phyloP scores from a whole-genome alignment of 2,113 vertebrate genomes.

The Tyrannus savana region DNA sequence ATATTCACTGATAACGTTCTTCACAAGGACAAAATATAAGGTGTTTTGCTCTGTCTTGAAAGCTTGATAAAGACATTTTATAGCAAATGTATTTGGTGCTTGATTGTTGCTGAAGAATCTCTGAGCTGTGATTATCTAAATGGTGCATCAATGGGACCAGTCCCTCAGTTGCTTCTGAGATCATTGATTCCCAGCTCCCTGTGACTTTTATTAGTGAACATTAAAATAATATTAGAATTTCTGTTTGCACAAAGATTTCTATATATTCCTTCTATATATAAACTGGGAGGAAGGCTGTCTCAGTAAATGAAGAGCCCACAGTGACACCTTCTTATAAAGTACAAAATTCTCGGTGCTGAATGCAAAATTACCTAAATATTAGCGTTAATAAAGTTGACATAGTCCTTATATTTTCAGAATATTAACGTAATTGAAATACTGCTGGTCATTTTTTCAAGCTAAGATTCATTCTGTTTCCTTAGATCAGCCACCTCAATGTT shows the following conservation, averaged over 20 bases:
- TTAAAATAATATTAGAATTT: neutral
- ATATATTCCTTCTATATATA: neutral
- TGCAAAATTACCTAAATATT: neutral
- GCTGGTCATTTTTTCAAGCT: neutral
- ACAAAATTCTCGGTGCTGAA: constrained; percentile 2
- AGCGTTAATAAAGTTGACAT: neutral
- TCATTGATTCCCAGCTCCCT: neutral
- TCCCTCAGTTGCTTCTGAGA: neutral
- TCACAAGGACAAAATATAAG: neutral
- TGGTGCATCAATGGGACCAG: neutral
- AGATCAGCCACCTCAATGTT: neutral
- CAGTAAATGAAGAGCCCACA: neutral
- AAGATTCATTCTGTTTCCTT: neutral
- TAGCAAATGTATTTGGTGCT: neutral
- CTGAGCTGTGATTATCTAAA: neutral
- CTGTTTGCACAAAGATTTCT: neutral
- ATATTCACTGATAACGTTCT: neutral
- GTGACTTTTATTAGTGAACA: neutral
- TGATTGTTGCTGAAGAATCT: neutral
- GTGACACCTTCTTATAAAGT: neutral
- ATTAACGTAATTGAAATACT: neutral
- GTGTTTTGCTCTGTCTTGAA: neutral
- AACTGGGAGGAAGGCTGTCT: neutral
- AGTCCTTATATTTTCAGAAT: neutral
- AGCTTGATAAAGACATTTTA: neutral